Base-by-base conservation (phyloP, 2,888 invertebrate genomes). In the Scaptomyza reducta region DNA sequence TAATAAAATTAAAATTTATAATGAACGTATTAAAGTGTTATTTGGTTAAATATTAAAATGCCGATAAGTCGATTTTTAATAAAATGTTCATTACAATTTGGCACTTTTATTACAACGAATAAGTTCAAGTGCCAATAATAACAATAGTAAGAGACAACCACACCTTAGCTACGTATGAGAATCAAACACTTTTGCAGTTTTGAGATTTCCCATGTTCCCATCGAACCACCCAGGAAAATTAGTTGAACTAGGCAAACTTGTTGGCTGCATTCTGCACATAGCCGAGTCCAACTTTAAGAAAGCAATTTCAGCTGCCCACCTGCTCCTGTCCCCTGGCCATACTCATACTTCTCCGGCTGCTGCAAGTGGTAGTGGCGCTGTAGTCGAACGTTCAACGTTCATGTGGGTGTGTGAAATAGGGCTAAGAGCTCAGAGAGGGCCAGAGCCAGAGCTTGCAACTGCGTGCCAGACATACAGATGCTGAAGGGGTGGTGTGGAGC, bases 361-460 rank as follows among this genome's bases (percentile, higher is more conserved):
- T 46, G 53, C 57, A 22, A 59, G 51, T 64, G 45, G 53, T 69
- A 59, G 76, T 67, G 72, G 75, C 61, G 66, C 60, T 64, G 62
- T 38, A 38, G 45, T 51, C 46, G 50, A 55, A 57, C 54, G 33
- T 42, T 40, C 10, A 40, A 40, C 58, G 25, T 53, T 46, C 41
- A 49, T 60, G 83, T 79, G 83, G 83, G 83, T 83, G 87, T 82
- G 83, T 79, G 83, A 88, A 87, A 71, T 88, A 77, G 84, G 83
- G 83, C 85, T 71, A 25, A 16, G 57, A 47, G 70, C 46, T 44
- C 6, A 33, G 35, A 27, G 50, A 14, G 3, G 22, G 22, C 22
- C 22, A 22, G 22, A 22, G 22, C 1, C 22, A 22, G 25, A 33
- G 51, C 35, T 40, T 59, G 77, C 59, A 42, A 62, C 53, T 57